Base-by-base conservation (phyloP, 1,140 invertebrate species). In the Oryzaephilus surinamensis region DNA sequence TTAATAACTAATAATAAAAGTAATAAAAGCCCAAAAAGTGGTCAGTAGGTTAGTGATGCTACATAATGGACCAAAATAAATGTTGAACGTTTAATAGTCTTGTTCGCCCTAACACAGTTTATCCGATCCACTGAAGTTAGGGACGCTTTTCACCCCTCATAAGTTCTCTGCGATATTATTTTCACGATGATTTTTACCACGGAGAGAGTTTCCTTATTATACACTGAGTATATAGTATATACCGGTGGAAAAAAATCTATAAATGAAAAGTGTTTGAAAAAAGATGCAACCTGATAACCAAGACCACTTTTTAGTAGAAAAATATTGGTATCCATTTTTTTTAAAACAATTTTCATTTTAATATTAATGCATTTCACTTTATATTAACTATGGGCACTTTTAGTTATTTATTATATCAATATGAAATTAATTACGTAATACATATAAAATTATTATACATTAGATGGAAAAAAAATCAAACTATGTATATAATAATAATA, bases 311-410 rank as follows among this genome's bases (percentile, higher is more conserved):
- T n/a, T n/a, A n/a, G n/a, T 19, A 26, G 33, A 36, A 46, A 40
- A 50, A 46, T 51, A 48, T 48, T 51, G 38, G 48, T 42, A 38
- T 51, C 50, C 50, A 48, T 37, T 40, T 42, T 29, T 51, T 48
- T 51, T 48, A 51, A 46, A 51, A 51, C 46, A 51, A 51, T 51
- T 51, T 46, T 40, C 39, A 45, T 48, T 51, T 51, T 51, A 39
- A 41, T 41, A n/a, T n/a, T n/a, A n/a, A n/a, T n/a, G n/a, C n/a
- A n/a, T n/a, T n/a, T n/a, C n/a, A n/a, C n/a, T n/a, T n/a, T n/a
- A n/a, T n/a, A n/a, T n/a, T n/a, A n/a, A n/a, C n/a, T n/a, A n/a
- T n/a, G n/a, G n/a, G n/a, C n/a, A n/a, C n/a, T n/a, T n/a, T n/a
- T n/a, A n/a, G n/a, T n/a, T n/a, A n/a, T n/a, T n/a, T n/a, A n/a